Conservation (phyloP, 2,113 vertebrate genomes). For the Pavo muticus region DNA sequence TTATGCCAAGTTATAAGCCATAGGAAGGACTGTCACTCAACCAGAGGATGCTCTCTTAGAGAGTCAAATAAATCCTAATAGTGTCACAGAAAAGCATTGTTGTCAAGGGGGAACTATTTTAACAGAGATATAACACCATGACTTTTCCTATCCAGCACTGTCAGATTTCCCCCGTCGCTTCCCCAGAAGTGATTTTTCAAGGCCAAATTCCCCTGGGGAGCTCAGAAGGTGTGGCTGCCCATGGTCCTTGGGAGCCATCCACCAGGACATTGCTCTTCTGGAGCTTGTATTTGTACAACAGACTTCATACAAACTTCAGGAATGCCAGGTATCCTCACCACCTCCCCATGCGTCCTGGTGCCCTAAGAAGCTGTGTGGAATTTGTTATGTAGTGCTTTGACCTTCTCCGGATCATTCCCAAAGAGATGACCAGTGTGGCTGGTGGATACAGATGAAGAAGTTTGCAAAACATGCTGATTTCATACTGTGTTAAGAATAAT, state of each 20-base stretch:
- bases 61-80: not conserved
- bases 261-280: not conserved
- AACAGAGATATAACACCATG: fast-evolving
- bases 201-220: fast-evolving
- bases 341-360: fast-evolving
- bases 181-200: not conserved
- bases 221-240: not conserved
- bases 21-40: not conserved
- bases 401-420: not conserved
- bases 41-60: not conserved
- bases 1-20: not conserved
- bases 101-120: not conserved
- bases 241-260: too few species aligned
- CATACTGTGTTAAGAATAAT: not conserved
- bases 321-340: not conserved
- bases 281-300: not conserved
- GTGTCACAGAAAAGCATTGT: not conserved
- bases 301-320: not conserved
- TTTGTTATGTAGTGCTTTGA: not conserved
- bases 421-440: not conserved
- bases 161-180: not conserved
- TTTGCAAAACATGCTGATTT: not conserved
- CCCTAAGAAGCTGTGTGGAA: fast-evolving
- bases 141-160: not conserved
- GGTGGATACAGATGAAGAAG: not conserved